phyloP scores from a whole-genome alignment of 2,888 invertebrate genomes.

The Coelogynopora nodosa region DNA sequence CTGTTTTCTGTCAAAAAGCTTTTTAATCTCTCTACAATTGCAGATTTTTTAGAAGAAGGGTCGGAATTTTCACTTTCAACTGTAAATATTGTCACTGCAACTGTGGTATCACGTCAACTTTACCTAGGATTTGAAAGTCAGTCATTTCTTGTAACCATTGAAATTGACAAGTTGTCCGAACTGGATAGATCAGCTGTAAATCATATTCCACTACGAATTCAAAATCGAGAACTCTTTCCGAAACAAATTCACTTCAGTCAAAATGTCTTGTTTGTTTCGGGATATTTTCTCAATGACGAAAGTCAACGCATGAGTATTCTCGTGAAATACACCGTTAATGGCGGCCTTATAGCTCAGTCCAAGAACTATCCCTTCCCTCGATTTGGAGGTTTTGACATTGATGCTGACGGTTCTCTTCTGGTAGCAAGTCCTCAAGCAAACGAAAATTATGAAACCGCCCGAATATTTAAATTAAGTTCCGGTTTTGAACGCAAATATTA shows the following conservation, averaged over 20 bases:
- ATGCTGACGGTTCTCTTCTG: neutral
- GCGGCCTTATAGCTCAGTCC: neutral
- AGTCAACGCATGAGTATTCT: neutral
- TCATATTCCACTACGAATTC: neutral
- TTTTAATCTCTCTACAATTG: neutral
- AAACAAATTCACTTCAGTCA: neutral
- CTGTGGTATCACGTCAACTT: neutral
- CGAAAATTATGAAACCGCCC: neutral
- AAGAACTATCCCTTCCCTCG: constrained; percentile 8
- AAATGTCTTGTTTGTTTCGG: neutral
- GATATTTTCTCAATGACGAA: neutral
- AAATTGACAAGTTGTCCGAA: neutral
- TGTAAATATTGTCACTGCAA: neutral
- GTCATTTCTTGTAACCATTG: neutral
- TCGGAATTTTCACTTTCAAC: neutral
- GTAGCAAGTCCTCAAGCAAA: neutral
- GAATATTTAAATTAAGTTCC: neutral
- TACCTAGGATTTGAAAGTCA: neutral
- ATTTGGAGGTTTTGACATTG: neutral
- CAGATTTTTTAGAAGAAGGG: neutral
- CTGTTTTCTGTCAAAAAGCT: neutral
- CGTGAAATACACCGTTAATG: neutral
- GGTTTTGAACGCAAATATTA: neutral
- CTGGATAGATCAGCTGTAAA: neutral
- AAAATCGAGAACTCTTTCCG: neutral